These are phyloP conservation scores for Benitochromis conjunctus DNA, from an alignment of 2,113 vertebrate species.

Conservation along the genomic window DNA sequence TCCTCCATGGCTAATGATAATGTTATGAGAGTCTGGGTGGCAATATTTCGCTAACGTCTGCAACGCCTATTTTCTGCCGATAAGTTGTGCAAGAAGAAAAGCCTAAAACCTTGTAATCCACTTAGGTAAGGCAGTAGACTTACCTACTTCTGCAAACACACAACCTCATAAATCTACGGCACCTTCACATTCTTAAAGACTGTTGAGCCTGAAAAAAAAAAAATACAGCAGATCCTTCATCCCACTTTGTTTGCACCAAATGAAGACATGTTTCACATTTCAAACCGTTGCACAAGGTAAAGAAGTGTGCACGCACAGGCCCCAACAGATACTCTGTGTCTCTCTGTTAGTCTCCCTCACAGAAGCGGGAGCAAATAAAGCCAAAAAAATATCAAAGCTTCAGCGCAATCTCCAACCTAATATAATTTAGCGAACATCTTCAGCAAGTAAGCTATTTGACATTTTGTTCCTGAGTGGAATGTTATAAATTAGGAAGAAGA, in stretches of 20 bases:
- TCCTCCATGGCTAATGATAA: conserved; percentile 67
- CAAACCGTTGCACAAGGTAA: conserved; percentile 37
- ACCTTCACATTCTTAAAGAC: conserved; percentile 42
- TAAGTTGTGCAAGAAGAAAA: conserved; percentile 74
- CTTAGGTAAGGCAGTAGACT: conserved; percentile 68
- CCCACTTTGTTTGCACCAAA: conserved; percentile 38
- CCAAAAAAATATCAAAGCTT: neutral
- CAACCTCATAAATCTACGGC: conserved; percentile 63
- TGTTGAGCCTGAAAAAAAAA: neutral
- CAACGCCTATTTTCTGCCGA: conserved; percentile 72
- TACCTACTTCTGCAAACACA: conserved; percentile 66
- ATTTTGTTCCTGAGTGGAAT: conserved; percentile 4
- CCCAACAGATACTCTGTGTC: conserved; percentile 25
- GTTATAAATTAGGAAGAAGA: neutral
- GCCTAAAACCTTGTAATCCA: conserved; percentile 74
- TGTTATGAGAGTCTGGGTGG: conserved; percentile 63
- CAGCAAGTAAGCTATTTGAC: conserved; percentile 5
- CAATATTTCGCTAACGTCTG: conserved; percentile 67
- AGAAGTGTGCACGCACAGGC: conserved; percentile 10
- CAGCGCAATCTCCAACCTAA: neutral
- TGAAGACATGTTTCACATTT: conserved; percentile 37
- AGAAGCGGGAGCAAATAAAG: neutral
- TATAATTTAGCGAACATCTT: conserved; percentile 10
- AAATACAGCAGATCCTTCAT: conserved; percentile 20
- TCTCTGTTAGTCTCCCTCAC: conserved; percentile 17